Evolutionary conservation across 2,113 vertebrate genomes (phyloP), one percentile per base, ranked within the genome.

Genomic region (Oncorhynchus masou): DNA sequence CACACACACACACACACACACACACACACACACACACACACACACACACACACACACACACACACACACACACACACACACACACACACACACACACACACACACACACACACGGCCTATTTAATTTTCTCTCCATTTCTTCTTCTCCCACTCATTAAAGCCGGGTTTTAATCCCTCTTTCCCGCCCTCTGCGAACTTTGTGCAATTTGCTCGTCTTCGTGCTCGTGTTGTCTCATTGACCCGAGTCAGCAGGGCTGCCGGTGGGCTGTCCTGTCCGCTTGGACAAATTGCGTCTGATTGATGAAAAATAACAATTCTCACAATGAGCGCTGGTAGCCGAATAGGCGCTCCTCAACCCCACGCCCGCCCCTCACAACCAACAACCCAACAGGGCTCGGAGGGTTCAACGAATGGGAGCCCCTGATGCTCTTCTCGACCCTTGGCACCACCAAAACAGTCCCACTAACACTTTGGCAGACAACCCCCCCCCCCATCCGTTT

Each of bases 261-360:
- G 87, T 91, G 84, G 87, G 85, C 91, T 93, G 93, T 94, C 94
- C 93, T 83, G 88, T 85, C 85, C 92, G 92, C 91, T 93, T 93
- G 94, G 87, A 90, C 94, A 94, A 94, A 95, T 94, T 92, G 91
- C 86, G 85, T 85, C 68, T 95, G 94, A 96, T 92, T 92, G 94
- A 93, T 94, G 92, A 90, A 91, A 92, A 92, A 93, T 92, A 91
- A 93, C 90, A 92, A 90, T 90, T 94, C 93, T 92, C 91, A 91
- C 91, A 87, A 93, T 86, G 85, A 88, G 80, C 85, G 80, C 71
- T 60, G 64, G 73, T 60, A 66, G 67, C 3, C 27, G 39, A 49
- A 68, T 51, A 39, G 8, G 6, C 27, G 2, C 49, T 19, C 27
- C 25, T 12, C 15, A 20, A 49, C 78, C 67, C 66, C 24, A 49